phyloP scores from a whole-genome alignment of 2,797 vertebrate species.

The Acanthurus lineatus region DNA sequence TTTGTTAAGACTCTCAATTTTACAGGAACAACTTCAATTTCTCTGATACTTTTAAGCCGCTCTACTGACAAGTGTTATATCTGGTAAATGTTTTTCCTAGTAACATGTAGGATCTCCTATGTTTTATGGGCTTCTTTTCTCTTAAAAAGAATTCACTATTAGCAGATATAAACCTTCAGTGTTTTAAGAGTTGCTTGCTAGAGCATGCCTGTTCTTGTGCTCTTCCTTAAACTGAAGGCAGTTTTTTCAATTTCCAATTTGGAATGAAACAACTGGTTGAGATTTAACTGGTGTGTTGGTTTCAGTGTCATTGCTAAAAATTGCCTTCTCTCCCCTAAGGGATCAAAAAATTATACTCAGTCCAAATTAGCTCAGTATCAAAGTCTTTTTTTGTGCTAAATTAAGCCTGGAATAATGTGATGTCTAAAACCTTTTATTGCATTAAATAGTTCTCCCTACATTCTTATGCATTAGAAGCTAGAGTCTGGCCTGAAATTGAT shows the following conservation, averaged over 20 bases:
- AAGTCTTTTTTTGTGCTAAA: not conserved
- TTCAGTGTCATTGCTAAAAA: slow-evolving; percentile 17
- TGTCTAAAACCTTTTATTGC: not conserved
- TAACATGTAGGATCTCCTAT: too few relatives aligned
- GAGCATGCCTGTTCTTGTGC: not conserved
- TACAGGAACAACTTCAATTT: not conserved
- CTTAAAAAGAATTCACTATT: not conserved
- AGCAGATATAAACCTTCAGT: not conserved
- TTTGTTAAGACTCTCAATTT: slow-evolving; percentile 3
- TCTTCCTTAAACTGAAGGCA: slow-evolving; percentile 2
- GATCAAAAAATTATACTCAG: not conserved
- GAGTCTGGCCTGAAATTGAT: not conserved
- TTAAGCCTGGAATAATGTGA: not conserved
- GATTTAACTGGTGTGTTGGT: not conserved
- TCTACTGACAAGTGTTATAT: not conserved
- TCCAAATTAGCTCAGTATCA: not conserved
- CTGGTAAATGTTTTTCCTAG: not conserved
- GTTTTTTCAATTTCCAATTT: not conserved
- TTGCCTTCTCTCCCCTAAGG: not conserved
- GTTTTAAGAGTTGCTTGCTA: not conserved
- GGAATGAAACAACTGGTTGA: slow-evolving; percentile 19
- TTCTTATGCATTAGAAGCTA: not conserved
- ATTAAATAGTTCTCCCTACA: not conserved
- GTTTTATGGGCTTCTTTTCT: not conserved
- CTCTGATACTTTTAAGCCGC: not conserved